Percentiles rank a stretch among this genome's conserved stretches.
phyloP scores from a whole-genome alignment of 2,113 vertebrate genomes.

The Thamnaconus septentrionalis region DNA sequence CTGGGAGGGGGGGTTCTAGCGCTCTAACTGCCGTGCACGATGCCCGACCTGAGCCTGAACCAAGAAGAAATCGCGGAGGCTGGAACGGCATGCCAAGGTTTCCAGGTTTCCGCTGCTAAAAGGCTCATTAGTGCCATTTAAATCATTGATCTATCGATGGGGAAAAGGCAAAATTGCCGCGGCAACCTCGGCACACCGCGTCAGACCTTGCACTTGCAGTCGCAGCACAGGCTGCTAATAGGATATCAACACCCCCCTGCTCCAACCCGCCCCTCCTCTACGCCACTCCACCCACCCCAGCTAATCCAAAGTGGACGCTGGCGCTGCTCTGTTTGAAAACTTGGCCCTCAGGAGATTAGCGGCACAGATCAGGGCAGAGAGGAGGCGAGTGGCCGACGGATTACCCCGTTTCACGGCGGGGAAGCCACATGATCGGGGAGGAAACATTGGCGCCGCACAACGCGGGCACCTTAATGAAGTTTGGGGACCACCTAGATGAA shows the following conservation, averaged over 20 bases:
- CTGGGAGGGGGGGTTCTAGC: too few relatives aligned
- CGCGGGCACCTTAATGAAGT: too few relatives aligned
- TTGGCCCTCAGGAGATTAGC: constrained; percentile 50
- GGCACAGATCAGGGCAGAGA: constrained; percentile 25
- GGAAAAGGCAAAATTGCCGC: too few relatives aligned
- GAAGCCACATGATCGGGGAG: constrained; percentile 18
- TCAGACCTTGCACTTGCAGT: constrained; percentile 21
- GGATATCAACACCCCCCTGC: background rate
- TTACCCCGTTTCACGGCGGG: constrained; percentile 1
- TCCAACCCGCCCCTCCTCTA: too few relatives aligned
- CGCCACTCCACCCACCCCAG: background rate
- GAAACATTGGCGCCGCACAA: constrained; percentile 2
- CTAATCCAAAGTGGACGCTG: constrained; percentile 40
- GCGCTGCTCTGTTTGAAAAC: constrained; percentile 57
- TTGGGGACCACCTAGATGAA: too few relatives aligned
- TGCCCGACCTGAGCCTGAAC: too few relatives aligned
- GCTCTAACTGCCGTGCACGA: too few relatives aligned
- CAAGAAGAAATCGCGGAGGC: too few relatives aligned
- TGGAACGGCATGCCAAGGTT: too few relatives aligned
- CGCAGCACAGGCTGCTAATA: constrained; percentile 23
- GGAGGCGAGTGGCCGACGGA: constrained; percentile 6
- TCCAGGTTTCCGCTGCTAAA: too few relatives aligned
- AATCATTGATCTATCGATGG: too few relatives aligned
- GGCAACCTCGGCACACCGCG: background rate
- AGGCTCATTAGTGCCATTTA: too few relatives aligned